Base-by-base conservation (phyloP, 2,113 vertebrate genomes). In the Orthochromis indermauri region DNA sequence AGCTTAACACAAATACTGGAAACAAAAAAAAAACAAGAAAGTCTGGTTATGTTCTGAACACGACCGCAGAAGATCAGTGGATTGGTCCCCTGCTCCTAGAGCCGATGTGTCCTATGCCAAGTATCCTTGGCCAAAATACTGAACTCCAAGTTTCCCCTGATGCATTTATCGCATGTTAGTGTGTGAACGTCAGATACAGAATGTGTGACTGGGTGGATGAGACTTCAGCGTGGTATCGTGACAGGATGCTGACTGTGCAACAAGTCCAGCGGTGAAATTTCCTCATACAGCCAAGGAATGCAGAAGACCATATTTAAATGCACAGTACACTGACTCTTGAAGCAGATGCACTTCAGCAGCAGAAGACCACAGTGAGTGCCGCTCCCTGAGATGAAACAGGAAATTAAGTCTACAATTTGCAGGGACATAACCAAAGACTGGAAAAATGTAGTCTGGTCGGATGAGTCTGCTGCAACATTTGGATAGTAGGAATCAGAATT, bases 381-480 rank as follows among this genome's bases (percentile, higher is more conserved):
- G 0, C 14, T 45, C 5, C 4, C 13, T 73, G 14, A 26, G 68
- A 26, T 26, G 68, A 26, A 26, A 73, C 68, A 45, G 40, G 68
- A 73, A 47, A 1, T 16, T 45, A 42, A 71, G 33, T 35, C 33
- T 35, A 35, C 33, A 35, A 8, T 35, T 35, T 35, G 33, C 31
- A 33, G 31, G 31, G 61, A 37, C 33, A 37, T 13, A 21, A 66
- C 10, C 17, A 37, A 37, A 13, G 1, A 37, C 1, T 66, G 33
- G 33, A 0, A 37, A 66, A n/a, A 1, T 0, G 7, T 37, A 37
- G 19, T 0, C 61, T 66, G 4, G 63, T 68, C 7, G 0, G 33
- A 2, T 13, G 61, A 68, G 33, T 37, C 63, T 13, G 19, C 61
- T 37, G 61, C 33, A 21, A 66, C 61, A 66, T 66, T 66, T 37